A percentile compares a stretch with the other conserved stretches of the same genome.
Evolutionary conservation across 1,140 invertebrate species (phyloP).

Genomic region (Drosophila ananassae): DNA sequence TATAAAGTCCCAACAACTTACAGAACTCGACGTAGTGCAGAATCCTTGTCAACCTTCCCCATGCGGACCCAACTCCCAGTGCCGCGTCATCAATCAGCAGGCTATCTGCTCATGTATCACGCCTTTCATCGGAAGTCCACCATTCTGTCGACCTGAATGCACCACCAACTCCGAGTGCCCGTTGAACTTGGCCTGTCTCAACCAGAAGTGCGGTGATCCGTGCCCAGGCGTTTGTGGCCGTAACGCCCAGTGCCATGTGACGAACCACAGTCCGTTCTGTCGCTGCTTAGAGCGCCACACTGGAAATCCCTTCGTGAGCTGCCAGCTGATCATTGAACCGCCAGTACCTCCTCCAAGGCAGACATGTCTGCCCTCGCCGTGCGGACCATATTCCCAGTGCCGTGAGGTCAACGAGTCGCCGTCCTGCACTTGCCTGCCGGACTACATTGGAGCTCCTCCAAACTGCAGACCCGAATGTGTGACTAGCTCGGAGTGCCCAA

Average conservation of each 20-base stretch:
- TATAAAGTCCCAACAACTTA: conserved; percentile 40
- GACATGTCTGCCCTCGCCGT: conserved; percentile 90
- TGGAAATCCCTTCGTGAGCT: conserved; percentile 88
- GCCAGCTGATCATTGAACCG: conserved; percentile 87
- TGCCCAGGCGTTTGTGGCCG: conserved; percentile 88
- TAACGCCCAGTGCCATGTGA: conserved; percentile 86
- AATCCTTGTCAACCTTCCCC: conserved; percentile 87
- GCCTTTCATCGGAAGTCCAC: conserved; percentile 91
- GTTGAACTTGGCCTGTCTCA: conserved; percentile 88
- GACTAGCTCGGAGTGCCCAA: conserved; percentile 89
- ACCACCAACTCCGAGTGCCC: conserved; percentile 88
- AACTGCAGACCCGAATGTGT: conserved; percentile 90
- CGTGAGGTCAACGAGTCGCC: conserved; percentile 86
- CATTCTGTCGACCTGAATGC: conserved; percentile 89
- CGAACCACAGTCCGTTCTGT: conserved; percentile 87
- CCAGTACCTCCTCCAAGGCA: conserved; percentile 86
- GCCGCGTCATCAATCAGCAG: conserved; percentile 87
- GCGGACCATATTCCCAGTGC: conserved; percentile 90
- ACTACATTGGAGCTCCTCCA: conserved; percentile 89
- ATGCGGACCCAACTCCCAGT: conserved; percentile 90
- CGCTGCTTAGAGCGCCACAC: conserved; percentile 86
- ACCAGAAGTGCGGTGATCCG: conserved; percentile 89
- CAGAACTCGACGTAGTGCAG: conserved; percentile 80
- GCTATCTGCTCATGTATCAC: conserved; percentile 89
- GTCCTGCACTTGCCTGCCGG: conserved; percentile 88